Percentiles rank a stretch among this genome's conserved stretches.
Evolutionary conservation across 2,888 invertebrate species (phyloP).

Genomic region (Pollenia amentaria): DNA sequence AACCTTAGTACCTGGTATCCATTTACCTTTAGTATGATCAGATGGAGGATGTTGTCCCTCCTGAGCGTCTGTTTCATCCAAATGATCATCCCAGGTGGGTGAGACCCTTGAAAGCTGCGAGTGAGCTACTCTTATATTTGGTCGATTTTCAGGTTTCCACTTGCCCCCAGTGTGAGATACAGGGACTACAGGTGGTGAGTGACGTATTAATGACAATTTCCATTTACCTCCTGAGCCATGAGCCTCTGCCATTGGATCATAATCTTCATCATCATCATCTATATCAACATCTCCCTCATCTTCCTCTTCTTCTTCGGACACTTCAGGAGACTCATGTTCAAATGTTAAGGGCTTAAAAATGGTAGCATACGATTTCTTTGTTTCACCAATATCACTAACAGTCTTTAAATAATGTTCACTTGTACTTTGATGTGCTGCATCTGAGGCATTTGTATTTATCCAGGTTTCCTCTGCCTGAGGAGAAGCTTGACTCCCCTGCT

Average conservation of each 20-base stretch:
- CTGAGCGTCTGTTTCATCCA: constrained; percentile 81
- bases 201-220: constrained; percentile 74
- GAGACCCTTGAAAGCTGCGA: constrained; percentile 80
- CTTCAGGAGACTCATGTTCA: constrained; percentile 79
- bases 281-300: constrained; percentile 84
- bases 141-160: constrained; percentile 89
- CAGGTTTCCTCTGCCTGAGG: constrained; percentile 77
- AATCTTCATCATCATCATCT: constrained; percentile 84
- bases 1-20: constrained; percentile 90
- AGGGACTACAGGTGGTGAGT: constrained; percentile 85
- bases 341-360: constrained; percentile 81
- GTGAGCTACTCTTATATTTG: constrained; percentile 77
- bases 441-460: constrained; percentile 76
- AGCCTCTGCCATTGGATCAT: constrained; percentile 85
- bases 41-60: constrained; percentile 87
- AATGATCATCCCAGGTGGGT: constrained; percentile 86
- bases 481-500: constrained; percentile 63
- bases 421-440: constrained; percentile 78
- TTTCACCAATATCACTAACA: constrained; percentile 87
- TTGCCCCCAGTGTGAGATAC: constrained; percentile 88
- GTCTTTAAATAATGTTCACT: constrained; percentile 87
- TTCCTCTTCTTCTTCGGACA: constrained; percentile 83
- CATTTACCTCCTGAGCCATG: constrained; percentile 77
- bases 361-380: constrained; percentile 86
- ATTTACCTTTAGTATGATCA: constrained; percentile 90